A percentile compares a stretch with the other conserved stretches of the same genome.
phyloP scores from a whole-genome alignment of 2,888 invertebrate genomes.

The Eilema caniola region DNA sequence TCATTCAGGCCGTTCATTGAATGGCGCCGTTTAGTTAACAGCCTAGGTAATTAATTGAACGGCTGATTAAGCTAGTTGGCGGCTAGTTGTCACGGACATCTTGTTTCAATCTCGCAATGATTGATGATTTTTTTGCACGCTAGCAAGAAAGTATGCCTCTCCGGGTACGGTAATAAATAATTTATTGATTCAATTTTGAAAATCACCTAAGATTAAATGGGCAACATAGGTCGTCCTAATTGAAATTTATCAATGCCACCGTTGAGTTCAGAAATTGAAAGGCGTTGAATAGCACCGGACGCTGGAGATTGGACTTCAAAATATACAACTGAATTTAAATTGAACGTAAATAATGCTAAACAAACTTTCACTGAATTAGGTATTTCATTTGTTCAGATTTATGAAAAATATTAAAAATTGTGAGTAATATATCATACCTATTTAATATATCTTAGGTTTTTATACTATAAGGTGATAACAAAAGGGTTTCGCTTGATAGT shows the following conservation, averaged over 20 bases:
- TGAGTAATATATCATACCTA: too few relatives aligned
- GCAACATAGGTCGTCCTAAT: constrained; percentile 28
- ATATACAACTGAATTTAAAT: constrained; percentile 23
- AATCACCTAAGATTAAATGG: constrained; percentile 36
- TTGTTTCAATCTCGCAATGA: constrained; percentile 19
- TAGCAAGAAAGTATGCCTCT: constrained; percentile 13
- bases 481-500: background rate
- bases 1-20: too few relatives aligned
- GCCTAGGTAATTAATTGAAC: too few relatives aligned
- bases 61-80: too few relatives aligned
- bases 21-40: too few relatives aligned
- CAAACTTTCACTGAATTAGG: background rate
- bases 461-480: background rate
- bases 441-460: background rate
- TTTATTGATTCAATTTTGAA: constrained; percentile 25
- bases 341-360: constrained; percentile 15
- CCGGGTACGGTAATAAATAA: constrained; percentile 28
- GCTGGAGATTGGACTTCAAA: constrained; percentile 33
- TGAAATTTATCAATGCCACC: constrained; percentile 34
- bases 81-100: too few relatives aligned
- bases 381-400: background rate
- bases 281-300: constrained; percentile 35
- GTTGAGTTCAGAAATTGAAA: constrained; percentile 37
- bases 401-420: background rate
- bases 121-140: constrained; percentile 27